Evolutionary conservation across 2,113 vertebrate genomes (phyloP), one percentile per base, ranked within the genome.

Genomic region (Lutjanus erythropterus): DNA sequence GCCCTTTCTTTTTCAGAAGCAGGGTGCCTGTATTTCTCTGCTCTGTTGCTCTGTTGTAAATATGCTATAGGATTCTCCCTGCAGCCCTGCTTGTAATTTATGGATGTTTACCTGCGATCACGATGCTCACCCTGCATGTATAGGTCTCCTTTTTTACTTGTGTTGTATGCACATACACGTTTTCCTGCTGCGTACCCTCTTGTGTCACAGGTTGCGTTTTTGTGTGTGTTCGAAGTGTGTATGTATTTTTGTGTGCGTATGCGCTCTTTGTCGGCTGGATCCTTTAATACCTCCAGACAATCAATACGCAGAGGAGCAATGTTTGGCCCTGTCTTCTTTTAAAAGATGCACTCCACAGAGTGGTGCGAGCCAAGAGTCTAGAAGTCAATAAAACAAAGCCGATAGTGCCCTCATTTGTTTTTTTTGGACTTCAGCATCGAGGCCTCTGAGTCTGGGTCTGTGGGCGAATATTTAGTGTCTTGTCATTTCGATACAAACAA

Each of bases 301-400:
- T 87, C 89, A 39, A 90, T 89, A 72, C 65, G 7, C 72, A 78
- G 71, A 86, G 60, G 77, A 89, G 82, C 75, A 55, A 68, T 88
- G 84, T 80, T 89, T 60, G 80, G 78, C 64, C 61, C 82, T 90
- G 74, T 90, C 85, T 92, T 86, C 73, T 87, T 86, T 76, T 86
- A 87, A 88, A 90, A 86, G 83, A 88, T 91, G 83, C 75, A 89
- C 85, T 90, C 78, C 53, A 74, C 64, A 14, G 58, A 81, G 82
- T 56, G 68, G 82, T 74, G 69, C 9, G 21, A 76, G 80, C 84
- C 84, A 87, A 81, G 87, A 84, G 75, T 83, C 53, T 27, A 84
- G 69, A 73, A 91, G 85, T 91, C 91, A 90, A 90, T 93, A 89
- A 90, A 90, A 82, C 81, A 86, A 75, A 89, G 80, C 74, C 65